Evolutionary conservation across 2,888 invertebrate species (phyloP), one percentile per base, ranked within the genome.

Genomic region (Tetheella fluctuosa): DNA sequence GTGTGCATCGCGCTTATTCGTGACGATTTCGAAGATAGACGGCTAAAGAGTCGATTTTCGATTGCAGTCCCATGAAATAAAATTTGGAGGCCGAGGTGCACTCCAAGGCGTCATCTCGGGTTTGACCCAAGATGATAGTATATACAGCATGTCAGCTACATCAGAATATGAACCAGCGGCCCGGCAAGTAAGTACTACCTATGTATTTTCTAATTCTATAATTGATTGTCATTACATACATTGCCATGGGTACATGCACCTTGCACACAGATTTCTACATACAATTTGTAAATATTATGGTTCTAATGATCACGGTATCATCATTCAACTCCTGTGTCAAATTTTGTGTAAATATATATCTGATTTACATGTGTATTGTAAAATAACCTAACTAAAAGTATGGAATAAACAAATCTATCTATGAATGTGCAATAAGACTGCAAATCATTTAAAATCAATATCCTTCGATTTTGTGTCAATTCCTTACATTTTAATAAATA

Each of bases 121-220:
- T 81, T 90, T 85, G 86, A 87, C 93, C 92, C 93, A 93, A 93
- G 91, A 93, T 93, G 93, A 86, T 85, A 89, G 86, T 91, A 83
- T 88, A 86, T 85, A 89, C 91, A 91, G 90, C 83, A 93, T 93
- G 93, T 93, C 93, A 83, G 85, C 93, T 83, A 81, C 92, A 88
- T 86, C 92, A 89, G 93, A 93, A 84, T 89, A 88, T 83, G 90
- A 93, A 90, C 79, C 91, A 76, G 80, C 86, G 91, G 91, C 92
- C 92, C 93, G 89, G 85, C 91, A 92, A 92, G 93, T 93, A 69
- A 92, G 93, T 92, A 84, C 59, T 68, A 64, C 10, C 13, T 54
- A 34, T 56, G n/a, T n/a, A n/a, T 63, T 39, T 73, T 69, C 67
- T 69, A 63, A 64, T 60, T 67, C 54, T 58, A 58, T 39, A 64